Base-by-base conservation (phyloP, 2,797 vertebrate species). In the Chelonia mydas region DNA sequence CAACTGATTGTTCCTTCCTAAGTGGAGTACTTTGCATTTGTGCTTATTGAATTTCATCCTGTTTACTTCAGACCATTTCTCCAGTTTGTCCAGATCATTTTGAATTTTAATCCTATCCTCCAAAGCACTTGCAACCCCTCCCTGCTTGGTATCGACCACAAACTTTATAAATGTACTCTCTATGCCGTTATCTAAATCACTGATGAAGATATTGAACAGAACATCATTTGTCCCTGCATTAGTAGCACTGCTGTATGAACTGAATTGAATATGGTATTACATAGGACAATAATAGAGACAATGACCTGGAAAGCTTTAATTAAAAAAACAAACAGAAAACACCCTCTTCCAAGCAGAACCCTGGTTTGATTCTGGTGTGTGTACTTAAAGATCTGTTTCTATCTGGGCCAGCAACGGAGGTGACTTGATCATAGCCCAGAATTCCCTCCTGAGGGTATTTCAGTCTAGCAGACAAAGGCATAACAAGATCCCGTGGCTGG, bases 241-340 rank as follows among this genome's bases (percentile, higher is more conserved):
- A 45, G 5, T 0, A 0, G 2, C 54, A 54, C 5, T 55, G 28
- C 84, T 72, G 13, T 41, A 61, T 9, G 8, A 61, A 65, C 6
- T 53, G 51, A 31, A n/a, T 21, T 83, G 25, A 72, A 11, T 12
- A 7, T 3, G 19, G 11, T 6, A 16, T 13, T 12, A 57, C 27
- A 72, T 9, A 47, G 83, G 87, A 19, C 8, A 77, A 90, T 1
- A 15, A 37, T 51, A 50, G 27, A 25, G 57, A 81, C 74, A 79
- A 41, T 19, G 9, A 61, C 37, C 72, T 79, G 37, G 15, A 77
- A 85, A 68, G 16, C 88, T 17, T 41, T 11, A 51, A 77, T 6
- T 10, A 74, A 86, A 9, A 9, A 10, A 72, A 9, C 21, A 87
- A 72, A 55, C 4, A 23, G 4, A 51, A 93, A 65, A 9, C 19